Percentiles rank a stretch among this genome's conserved stretches.
Evolutionary conservation across 2,113 vertebrate genomes (phyloP).

Genomic region (Terrapene triunguis): DNA sequence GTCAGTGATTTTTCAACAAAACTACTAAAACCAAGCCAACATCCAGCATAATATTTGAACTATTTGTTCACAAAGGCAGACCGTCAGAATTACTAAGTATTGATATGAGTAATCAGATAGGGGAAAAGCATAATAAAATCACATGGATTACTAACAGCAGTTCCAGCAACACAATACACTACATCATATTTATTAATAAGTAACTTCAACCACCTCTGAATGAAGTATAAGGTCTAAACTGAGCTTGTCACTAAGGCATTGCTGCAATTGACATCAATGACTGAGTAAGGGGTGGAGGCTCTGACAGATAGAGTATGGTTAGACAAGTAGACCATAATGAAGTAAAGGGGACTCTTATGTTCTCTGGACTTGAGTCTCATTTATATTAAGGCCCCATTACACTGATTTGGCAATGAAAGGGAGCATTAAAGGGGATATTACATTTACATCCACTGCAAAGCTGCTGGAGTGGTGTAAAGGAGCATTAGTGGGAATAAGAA

Average conservation of each 20-base stretch:
- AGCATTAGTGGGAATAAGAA: fast-evolving
- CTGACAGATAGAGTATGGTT: fast-evolving
- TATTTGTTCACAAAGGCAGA: slow-evolving; percentile 24
- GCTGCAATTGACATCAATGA: fast-evolving
- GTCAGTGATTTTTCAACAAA: not conserved
- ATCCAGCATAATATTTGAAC: not conserved
- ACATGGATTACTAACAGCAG: fast-evolving
- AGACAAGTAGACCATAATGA: not conserved
- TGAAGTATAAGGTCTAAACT: fast-evolving
- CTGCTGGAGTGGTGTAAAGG: not conserved
- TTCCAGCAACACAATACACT: not conserved
- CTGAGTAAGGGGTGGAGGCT: too few species aligned
- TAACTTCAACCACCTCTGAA: not conserved
- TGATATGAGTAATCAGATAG: slow-evolving; percentile 32
- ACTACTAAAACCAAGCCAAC: not conserved
- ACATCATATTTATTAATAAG: fast-evolving
- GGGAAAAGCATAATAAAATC: not conserved
- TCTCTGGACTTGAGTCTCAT: not conserved
- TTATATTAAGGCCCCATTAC: not conserved
- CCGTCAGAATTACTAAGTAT: slow-evolving; percentile 9
- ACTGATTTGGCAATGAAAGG: not conserved
- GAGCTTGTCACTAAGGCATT: fast-evolving
- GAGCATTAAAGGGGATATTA: not conserved
- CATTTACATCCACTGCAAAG: not conserved
- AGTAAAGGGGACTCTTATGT: not conserved